A percentile compares a stretch with the other conserved stretches of the same genome.
Conservation (phyloP, 2,888 invertebrate genomes). For the Xestia c-nigrum region DNA sequence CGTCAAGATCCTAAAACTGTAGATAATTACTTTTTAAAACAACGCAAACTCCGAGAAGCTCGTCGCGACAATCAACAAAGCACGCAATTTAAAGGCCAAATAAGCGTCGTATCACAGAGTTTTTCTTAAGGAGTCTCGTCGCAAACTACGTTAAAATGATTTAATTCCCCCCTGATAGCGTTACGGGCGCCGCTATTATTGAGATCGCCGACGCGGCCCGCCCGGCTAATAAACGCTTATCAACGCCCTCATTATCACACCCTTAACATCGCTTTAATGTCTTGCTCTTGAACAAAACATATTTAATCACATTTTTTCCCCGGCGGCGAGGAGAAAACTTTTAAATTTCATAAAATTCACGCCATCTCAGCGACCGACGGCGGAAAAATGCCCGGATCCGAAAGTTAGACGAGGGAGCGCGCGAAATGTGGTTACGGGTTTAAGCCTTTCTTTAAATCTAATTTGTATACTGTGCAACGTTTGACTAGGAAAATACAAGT, state of each 20-base stretch:
- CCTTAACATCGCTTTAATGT: slow-evolving; percentile 91
- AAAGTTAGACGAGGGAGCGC: slow-evolving; percentile 23
- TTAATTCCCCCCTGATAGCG: slow-evolving; percentile 89
- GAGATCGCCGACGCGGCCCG: slow-evolving; percentile 82
- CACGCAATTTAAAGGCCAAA: slow-evolving; percentile 82
- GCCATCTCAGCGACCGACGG: slow-evolving; percentile 63
- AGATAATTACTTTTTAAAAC: slow-evolving; percentile 74
- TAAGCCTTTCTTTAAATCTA: slow-evolving; percentile 37
- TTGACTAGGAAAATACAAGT: slow-evolving; percentile 14
- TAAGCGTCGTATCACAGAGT: slow-evolving; percentile 81
- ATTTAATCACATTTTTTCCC: slow-evolving; percentile 91
- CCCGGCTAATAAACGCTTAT: slow-evolving; percentile 90
- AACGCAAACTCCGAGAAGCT: slow-evolving; percentile 69
- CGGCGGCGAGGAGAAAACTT: slow-evolving; percentile 80
- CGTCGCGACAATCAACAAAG: slow-evolving; percentile 71
- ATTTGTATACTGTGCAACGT: slow-evolving; percentile 16
- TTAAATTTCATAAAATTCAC: slow-evolving; percentile 87
- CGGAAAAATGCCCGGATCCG: slow-evolving; percentile 48
- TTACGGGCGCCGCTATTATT: slow-evolving; percentile 82
- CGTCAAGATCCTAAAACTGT: slow-evolving; percentile 61
- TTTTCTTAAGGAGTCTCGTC: slow-evolving; percentile 83
- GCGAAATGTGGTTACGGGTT: slow-evolving; percentile 20
- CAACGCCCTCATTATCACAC: slow-evolving; percentile 91
- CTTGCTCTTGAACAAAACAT: slow-evolving; percentile 91
- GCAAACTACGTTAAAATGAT: slow-evolving; percentile 90